Base-by-base conservation (phyloP, 1,140 invertebrate genomes). In the Sitophilus oryzae region DNA sequence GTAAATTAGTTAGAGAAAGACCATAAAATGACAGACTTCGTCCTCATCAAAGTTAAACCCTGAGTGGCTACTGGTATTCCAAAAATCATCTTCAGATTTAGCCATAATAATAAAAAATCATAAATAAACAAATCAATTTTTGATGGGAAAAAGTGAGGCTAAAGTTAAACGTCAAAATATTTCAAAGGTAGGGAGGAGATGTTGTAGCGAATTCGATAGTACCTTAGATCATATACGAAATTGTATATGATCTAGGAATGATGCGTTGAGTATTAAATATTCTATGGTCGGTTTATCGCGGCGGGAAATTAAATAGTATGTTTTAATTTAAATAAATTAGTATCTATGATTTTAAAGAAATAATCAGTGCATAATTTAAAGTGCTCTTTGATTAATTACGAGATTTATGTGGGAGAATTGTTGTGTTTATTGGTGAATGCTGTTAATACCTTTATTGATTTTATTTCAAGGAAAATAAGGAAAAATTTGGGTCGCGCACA, bases 1-100 rank as follows among this genome's bases (percentile, higher is more conserved):
- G 9, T 10, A 41, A 4, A 9, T 2, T 16, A 21, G 19, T 41
- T 4, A 19, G 22, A 18, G 8, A 23, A 47, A 18, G 15, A 36
- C 9, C 34, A 23, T 43, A 50, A 25, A 49, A 40, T 1, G 38
- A 41, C 45, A 40, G 53, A 58, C 58, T 46, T 59, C 61, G n/a
- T 69, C 66, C 22, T 67, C 66, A 45, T 69, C 67, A 56, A 69
- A 68, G 51, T 63, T 66, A 38, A 66, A 67, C 38, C 58, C 49
- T 34, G 55, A 60, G 38, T 52, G 59, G n/a, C 56, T 60, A 51
- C 64, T 67, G 8, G 42, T 60, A 46, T 69, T 68, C 67, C 67
- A 69, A 47, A 64, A 69, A 37, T 66, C 67, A 20, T 69, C 67
- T 35, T 65, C 59, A 11, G 34, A 36, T 36, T 60, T 56, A n/a